A percentile compares a stretch with the other conserved stretches of the same genome.
Evolutionary conservation across 2,113 vertebrate genomes (phyloP).

Genomic region (Scytalopus superciliaris): DNA sequence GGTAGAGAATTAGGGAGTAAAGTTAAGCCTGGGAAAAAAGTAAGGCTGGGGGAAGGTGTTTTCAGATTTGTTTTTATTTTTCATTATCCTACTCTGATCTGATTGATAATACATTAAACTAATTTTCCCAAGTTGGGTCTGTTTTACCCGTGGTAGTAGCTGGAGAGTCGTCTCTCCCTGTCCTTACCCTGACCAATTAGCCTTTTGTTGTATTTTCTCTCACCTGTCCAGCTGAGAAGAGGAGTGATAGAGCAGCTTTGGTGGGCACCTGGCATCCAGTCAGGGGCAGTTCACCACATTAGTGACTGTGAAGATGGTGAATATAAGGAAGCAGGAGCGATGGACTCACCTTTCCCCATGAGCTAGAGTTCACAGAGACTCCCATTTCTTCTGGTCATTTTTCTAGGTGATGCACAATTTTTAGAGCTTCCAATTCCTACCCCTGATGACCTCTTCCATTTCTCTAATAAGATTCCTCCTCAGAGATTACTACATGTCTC

Average conservation of each 20-base stretch:
- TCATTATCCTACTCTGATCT: neutral
- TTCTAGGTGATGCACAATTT: neutral
- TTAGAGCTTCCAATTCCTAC: neutral
- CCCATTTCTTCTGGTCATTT: neutral
- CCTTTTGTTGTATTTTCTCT: neutral
- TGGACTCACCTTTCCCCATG: neutral
- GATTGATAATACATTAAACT: neutral
- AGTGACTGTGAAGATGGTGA: neutral
- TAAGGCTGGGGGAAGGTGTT: neutral
- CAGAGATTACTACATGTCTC: conserved; percentile 21
- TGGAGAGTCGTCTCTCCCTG: neutral
- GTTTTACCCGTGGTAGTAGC: neutral
- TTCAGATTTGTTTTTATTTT: neutral
- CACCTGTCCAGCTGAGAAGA: neutral
- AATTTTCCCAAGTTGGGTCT: neutral
- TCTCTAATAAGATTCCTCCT: conserved; percentile 21
- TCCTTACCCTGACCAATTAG: neutral
- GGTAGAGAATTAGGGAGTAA: neutral
- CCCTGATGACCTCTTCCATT: conserved; percentile 4
- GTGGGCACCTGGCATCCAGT: neutral
- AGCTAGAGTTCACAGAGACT: neutral
- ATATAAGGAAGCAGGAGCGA: neutral
- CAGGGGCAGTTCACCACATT: neutral
- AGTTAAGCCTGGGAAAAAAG: neutral
- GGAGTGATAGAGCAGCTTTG: neutral